phyloP scores from a whole-genome alignment of 2,888 invertebrate species.

The Drosophila nr. medialis region DNA sequence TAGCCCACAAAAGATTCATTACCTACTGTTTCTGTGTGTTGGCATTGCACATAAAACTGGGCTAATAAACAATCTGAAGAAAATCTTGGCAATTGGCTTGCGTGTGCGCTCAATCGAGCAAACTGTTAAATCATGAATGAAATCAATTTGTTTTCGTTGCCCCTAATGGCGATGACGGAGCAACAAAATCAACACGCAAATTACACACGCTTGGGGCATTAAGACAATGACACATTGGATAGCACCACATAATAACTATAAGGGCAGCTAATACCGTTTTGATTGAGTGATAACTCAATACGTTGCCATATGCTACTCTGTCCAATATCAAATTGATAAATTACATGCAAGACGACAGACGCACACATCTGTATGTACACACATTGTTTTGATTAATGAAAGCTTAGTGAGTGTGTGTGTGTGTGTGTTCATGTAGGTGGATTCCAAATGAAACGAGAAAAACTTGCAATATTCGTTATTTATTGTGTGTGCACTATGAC shows the following conservation, averaged over 20 bases:
- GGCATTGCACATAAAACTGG: slow-evolving; percentile 39
- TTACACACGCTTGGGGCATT: slow-evolving; percentile 50
- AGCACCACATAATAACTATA: neutral
- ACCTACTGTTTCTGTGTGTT: slow-evolving; percentile 16
- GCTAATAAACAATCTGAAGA: slow-evolving; percentile 57
- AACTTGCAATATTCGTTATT: slow-evolving; percentile 50
- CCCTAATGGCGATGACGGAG: slow-evolving; percentile 48
- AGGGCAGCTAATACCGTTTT: slow-evolving; percentile 52
- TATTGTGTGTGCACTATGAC: slow-evolving; percentile 58
- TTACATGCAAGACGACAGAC: slow-evolving; percentile 37
- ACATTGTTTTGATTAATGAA: slow-evolving; percentile 64
- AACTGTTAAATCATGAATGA: slow-evolving; percentile 73
- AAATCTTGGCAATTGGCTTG: slow-evolving; percentile 66
- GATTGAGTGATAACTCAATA: slow-evolving; percentile 80
- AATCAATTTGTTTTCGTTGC: slow-evolving; percentile 67
- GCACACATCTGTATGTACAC: slow-evolving; percentile 2
- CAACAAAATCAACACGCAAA: slow-evolving; percentile 32
- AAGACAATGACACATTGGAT: slow-evolving; percentile 70
- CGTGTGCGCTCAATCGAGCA: slow-evolving; percentile 61
- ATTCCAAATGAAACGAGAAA: slow-evolving; percentile 17
- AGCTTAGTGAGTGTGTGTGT: slow-evolving; percentile 6
- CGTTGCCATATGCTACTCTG: slow-evolving; percentile 15
- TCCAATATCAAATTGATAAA: slow-evolving; percentile 57
- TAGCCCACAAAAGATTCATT: slow-evolving; percentile 59
- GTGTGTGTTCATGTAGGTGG: slow-evolving; percentile 1